Base-by-base conservation (phyloP, 2,113 vertebrate genomes). In the Calidris pygmaea region DNA sequence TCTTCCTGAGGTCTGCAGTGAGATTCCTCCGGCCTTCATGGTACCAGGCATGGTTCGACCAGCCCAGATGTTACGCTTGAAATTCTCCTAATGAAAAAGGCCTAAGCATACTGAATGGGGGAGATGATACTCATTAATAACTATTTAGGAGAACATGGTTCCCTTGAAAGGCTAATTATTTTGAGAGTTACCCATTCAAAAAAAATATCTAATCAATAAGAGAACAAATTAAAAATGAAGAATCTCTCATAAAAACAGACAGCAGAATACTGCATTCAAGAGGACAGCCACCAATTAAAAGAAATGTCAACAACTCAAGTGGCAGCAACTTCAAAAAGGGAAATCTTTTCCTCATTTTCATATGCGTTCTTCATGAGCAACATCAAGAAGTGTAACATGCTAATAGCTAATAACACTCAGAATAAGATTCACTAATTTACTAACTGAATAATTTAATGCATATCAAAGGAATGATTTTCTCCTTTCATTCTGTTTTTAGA, bases 381-480 rank as follows among this genome's bases (percentile, higher is more conserved):
- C 77, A 96, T 95, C 95, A 96, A 96, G 80, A 92, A 83, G 45
- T 79, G 12, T 82, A 96, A 92, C 80, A 95, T 79, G 89, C 86
- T 96, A 96, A 95, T 85, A 96, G 80, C 88, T 96, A 95, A 66
- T 96, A 96, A 76, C 32, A 87, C 83, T 62, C 35, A 52, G 92
- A 91, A 24, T 95, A 94, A 91, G 73, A 96, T 85, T 91, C 80
- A 55, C 48, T 96, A 55, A 95, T 97, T 94, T 96, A 68, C 70
- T 90, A 92, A 95, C 86, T 73, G 94, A 93, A 95, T 95, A 92
- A 96, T 87, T 95, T 79, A 91, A 93, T 79, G 71, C 52, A 34
- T 96, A 96, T 96, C 95, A 96, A 96, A 97, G 84, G 84, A 91
- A 91, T 85, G 10, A 70, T 94, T 95, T 95, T 95, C 80, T 85